Conservation (phyloP, 2,797 vertebrate genomes). For the Leptodactylus fallax region DNA sequence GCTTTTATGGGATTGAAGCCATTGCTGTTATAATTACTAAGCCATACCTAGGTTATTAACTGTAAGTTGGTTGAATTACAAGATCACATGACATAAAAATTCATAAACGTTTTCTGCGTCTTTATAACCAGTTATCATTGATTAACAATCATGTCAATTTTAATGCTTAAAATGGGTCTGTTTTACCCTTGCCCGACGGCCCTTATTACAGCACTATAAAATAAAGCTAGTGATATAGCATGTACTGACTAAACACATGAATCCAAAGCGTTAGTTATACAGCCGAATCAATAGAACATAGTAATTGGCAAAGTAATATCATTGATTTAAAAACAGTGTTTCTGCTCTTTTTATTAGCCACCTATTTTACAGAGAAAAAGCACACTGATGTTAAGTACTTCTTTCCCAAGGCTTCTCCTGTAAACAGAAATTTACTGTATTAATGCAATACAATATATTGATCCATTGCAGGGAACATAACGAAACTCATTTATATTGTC, state of each 20-base stretch:
- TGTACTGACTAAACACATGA: slow-evolving; percentile 26
- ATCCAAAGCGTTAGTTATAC: slow-evolving; percentile 41
- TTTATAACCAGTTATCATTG: neutral
- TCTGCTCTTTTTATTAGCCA: slow-evolving; percentile 34
- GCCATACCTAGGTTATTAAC: neutral
- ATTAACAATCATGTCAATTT: neutral
- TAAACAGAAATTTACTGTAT: slow-evolving; percentile 45
- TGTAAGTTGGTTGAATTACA: neutral
- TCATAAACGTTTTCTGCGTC: neutral
- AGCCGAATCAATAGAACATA: slow-evolving; percentile 37
- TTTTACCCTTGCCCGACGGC: neutral
- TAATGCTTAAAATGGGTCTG: neutral
- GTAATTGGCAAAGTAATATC: slow-evolving; percentile 51
- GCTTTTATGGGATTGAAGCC: neutral
- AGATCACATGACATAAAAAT: neutral
- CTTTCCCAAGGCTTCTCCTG: slow-evolving; percentile 36
- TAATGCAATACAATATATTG: slow-evolving; percentile 49
- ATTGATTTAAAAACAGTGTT: slow-evolving; percentile 49
- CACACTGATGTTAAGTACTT: slow-evolving; percentile 36
- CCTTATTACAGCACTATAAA: slow-evolving; percentile 1
- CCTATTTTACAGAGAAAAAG: slow-evolving; percentile 36
- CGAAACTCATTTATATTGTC: slow-evolving; percentile 43
- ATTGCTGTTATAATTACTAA: neutral
- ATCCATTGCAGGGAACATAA: slow-evolving; percentile 24
- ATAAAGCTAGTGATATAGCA: neutral